Conservation (phyloP, 2,888 invertebrate species). For the Lasioglossum calceatum region DNA sequence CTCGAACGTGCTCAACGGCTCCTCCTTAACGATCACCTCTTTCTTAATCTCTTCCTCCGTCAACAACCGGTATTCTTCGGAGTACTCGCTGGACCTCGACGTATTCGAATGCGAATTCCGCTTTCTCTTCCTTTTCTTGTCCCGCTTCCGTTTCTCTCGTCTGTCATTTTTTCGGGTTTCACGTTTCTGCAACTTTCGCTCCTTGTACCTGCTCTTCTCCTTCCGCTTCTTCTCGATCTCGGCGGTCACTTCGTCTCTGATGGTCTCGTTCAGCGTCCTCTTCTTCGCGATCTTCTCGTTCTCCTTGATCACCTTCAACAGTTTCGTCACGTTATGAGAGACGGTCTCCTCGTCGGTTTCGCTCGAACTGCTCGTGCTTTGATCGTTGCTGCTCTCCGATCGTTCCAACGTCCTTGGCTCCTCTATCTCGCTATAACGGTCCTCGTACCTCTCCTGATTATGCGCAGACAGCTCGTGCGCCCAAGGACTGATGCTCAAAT, state of each 20-base stretch:
- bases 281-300: slow-evolving; percentile 80
- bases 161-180: slow-evolving; percentile 66
- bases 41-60: slow-evolving; percentile 73
- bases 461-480: neutral
- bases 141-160: slow-evolving; percentile 63
- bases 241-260: slow-evolving; percentile 80
- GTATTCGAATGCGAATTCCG: slow-evolving; percentile 24
- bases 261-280: slow-evolving; percentile 77
- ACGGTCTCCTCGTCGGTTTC: slow-evolving; percentile 52
- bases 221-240: slow-evolving; percentile 80
- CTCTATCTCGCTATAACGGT: neutral
- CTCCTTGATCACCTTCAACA: slow-evolving; percentile 80
- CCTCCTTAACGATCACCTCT: slow-evolving; percentile 59
- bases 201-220: slow-evolving; percentile 73
- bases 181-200: slow-evolving; percentile 69
- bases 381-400: slow-evolving; percentile 29
- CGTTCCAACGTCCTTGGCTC: neutral
- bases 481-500: slow-evolving; percentile 40
- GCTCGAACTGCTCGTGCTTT: slow-evolving; percentile 46
- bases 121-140: slow-evolving; percentile 51
- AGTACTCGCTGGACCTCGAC: slow-evolving; percentile 10
- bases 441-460: neutral
- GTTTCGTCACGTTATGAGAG: slow-evolving; percentile 74
- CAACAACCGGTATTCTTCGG: slow-evolving; percentile 63
- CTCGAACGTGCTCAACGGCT: slow-evolving; percentile 12